Evolutionary conservation across 2,113 vertebrate genomes (phyloP).

Genomic region (Percina caprodes): DNA sequence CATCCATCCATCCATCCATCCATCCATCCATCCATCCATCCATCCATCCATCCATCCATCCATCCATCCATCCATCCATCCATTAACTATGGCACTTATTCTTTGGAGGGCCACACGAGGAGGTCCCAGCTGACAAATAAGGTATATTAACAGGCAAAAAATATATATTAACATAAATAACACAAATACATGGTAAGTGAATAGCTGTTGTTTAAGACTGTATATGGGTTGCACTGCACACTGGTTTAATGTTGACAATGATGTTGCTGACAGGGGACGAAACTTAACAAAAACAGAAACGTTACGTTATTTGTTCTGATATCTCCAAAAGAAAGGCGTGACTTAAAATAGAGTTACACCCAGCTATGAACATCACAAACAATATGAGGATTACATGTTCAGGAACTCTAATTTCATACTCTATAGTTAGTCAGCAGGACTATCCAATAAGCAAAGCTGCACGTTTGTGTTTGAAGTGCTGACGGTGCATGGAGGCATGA

Average conservation of each 20-base stretch:
- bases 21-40: too few species aligned
- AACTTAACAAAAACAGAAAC: not conserved
- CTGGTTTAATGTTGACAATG: not conserved
- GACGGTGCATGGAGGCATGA: constrained; percentile 73
- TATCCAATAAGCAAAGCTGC: constrained; percentile 11
- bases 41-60: too few species aligned
- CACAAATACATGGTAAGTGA: not conserved
- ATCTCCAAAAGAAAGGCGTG: not conserved
- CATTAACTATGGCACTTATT: not conserved
- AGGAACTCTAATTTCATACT: constrained; percentile 40
- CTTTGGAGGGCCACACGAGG: not conserved
- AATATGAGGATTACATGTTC: not conserved
- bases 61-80: not conserved
- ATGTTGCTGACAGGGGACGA: not conserved
- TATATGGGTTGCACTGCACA: not conserved
- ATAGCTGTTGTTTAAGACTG: not conserved
- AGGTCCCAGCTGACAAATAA: constrained; percentile 7
- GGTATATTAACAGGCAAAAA: not conserved
- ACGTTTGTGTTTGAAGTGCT: constrained; percentile 68
- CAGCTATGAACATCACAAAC: not conserved
- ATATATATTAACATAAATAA: not conserved
- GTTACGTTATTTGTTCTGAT: not conserved
- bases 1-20: too few species aligned
- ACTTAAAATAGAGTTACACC: not conserved
- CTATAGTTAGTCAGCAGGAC: constrained; percentile 27